phyloP scores from a whole-genome alignment of 2,888 invertebrate genomes.

The Acrobeloides nanus region DNA sequence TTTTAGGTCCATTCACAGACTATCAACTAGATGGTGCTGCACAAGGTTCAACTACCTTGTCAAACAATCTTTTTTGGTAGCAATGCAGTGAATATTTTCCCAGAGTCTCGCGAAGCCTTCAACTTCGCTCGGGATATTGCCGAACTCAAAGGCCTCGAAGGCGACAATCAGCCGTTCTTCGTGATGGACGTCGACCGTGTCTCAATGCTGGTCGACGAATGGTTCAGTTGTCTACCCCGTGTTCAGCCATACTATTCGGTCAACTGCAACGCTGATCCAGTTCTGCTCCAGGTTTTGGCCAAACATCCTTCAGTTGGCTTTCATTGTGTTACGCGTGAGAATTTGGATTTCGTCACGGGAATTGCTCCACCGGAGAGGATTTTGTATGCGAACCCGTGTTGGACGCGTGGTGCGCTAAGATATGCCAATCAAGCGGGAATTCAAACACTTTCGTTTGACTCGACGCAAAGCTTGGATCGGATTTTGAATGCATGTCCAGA shows the following conservation, averaged over 20 bases:
- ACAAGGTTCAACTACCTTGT: too few relatives aligned
- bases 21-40: too few relatives aligned
- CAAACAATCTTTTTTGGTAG: slow-evolving; percentile 6
- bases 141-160: slow-evolving; percentile 6
- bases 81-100: slow-evolving; percentile 15
- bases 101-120: slow-evolving; percentile 2
- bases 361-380: slow-evolving; percentile 25
- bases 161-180: slow-evolving; percentile 37
- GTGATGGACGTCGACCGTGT: slow-evolving; percentile 47
- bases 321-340: slow-evolving; percentile 87
- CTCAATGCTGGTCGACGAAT: slow-evolving; percentile 56
- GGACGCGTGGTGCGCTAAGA: slow-evolving; percentile 20
- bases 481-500: too few relatives aligned
- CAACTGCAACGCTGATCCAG: slow-evolving; percentile 84
- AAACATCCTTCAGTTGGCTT: slow-evolving; percentile 70
- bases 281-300: slow-evolving; percentile 62
- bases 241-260: slow-evolving; percentile 64
- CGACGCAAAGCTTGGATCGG: too few relatives aligned
- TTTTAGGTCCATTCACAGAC: too few relatives aligned
- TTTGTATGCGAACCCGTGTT: slow-evolving; percentile 30
- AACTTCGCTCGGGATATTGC: slow-evolving; percentile 22
- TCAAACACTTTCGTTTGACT: too few relatives aligned
- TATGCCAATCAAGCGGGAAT: too few relatives aligned
- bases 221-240: slow-evolving; percentile 66
- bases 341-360: slow-evolving; percentile 22